Base-by-base conservation (phyloP, 2,888 invertebrate genomes). In the Synergus umbraculus region DNA sequence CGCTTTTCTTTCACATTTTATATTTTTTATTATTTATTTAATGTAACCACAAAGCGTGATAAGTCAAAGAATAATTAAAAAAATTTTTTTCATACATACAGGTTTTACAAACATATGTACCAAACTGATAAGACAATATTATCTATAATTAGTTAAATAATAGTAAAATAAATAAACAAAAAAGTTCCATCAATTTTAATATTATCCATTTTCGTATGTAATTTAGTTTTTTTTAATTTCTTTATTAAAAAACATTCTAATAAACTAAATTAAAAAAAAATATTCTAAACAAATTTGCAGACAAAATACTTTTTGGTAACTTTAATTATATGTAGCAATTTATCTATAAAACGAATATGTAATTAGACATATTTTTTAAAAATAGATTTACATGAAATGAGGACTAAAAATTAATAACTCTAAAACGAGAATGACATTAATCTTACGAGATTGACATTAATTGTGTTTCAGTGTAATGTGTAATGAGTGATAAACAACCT, bases 401-500 rank as follows among this genome's bases (percentile, higher is more conserved):
- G 8, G n/a, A 8, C 2, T 64, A 29, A 29, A 29, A 29, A 3
- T 3, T 18, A 67, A 67, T 44, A 67, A 18, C 18, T 22, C 22
- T 12, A 12, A 46, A 8, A 22, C 9, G 4, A 58, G 58, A 58
- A n/a, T n/a, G 22, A 22, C 22, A 22, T 22, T 22, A 22, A 22
- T 3, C 7, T 46, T 67, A 13, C 18, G 8, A 2, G 66, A 64
- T 79, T 76, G 73, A 64, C 58, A 60, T 60, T 77, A 41, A 64
- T 76, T 79, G 46, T 81, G 79, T 85, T 90, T n/a, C 87, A 92
- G 92, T 89, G 87, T 91, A 87, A 91, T 88, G 88, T 92, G 92
- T 91, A 89, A 92, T 92, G 92, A 91, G 90, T 89, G 92, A 92
- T 89, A 92, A 92, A 87, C 91, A 92, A 87, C 87, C 88, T 88